Base-by-base conservation (phyloP, 2,113 vertebrate genomes). In the Pelusios castaneus region DNA sequence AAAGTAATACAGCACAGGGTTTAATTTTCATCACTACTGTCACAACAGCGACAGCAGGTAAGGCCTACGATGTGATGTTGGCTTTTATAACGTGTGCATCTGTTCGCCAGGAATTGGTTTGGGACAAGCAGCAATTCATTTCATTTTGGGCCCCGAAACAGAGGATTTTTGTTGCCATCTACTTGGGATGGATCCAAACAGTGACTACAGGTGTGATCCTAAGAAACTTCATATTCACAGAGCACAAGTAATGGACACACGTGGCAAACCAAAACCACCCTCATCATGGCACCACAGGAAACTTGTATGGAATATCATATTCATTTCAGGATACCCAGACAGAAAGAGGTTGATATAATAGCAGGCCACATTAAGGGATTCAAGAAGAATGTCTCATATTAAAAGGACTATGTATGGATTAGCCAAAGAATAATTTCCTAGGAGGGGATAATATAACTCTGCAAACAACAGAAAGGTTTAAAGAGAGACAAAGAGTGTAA, bases 311-410 rank as follows among this genome's bases (percentile, higher is more conserved):
- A 21, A 2, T 43, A 87, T 82, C 0, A 0, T 41, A 54, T 19
- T 85, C 43, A 43, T 80, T 92, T 45, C 21, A 91, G 79, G 58
- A 83, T 47, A n/a, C 31, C 17, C 73, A 22, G 10, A 27, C 86
- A 90, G 52, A 82, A 95, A 21, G 77, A n/a, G 47, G 19, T 0
- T 81, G 76, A 55, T 27, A 89, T 90, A 85, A 27, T 38, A 76
- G 45, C 41, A 94, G 19, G 79, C 84, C 90, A 78, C 89, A 90
- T 34, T 1, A 12, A 31, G 12, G 4, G 60, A 21, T 52, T 94
- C 80, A 78, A n/a, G 82, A 93, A 85, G 87, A 56, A 80, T 85
- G 5, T 73, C 95, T 93, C 93, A 85, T 94, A 77, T 90, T 95
- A 81, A 93, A 95, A 79, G 85, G 92, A 6, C 5, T 8, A 87